Evolutionary conservation across 1,140 invertebrate genomes (phyloP).

Genomic region (Armadillidium nasatum): DNA sequence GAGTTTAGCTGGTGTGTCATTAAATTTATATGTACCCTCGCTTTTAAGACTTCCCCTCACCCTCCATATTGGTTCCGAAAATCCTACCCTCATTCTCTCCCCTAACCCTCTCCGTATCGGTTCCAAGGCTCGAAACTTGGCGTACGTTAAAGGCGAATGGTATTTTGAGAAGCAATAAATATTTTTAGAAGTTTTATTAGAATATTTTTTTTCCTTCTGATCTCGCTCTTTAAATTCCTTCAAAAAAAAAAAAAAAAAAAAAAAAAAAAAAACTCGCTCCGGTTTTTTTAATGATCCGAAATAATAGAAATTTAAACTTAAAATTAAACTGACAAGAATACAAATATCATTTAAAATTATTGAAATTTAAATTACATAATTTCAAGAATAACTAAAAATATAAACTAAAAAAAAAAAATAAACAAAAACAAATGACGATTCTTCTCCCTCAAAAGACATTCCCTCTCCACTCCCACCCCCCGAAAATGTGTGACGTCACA

Average conservation of each 20-base stretch:
- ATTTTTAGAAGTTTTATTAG: neutral
- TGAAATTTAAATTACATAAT: neutral
- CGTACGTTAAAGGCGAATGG: neutral
- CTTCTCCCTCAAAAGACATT: neutral
- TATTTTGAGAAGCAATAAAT: neutral
- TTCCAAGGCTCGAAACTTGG: neutral
- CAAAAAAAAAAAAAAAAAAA: too few relatives aligned
- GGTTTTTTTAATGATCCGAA: too few relatives aligned
- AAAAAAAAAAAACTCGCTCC: too few relatives aligned
- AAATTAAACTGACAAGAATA: neutral
- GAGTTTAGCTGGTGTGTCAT: constrained; percentile 2
- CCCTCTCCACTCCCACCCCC: neutral
- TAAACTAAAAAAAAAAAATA: neutral
- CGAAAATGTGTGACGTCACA: neutral
- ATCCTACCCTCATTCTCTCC: neutral
- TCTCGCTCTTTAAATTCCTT: too few relatives aligned
- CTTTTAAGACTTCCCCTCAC: neutral
- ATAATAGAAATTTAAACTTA: too few relatives aligned
- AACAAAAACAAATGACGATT: neutral
- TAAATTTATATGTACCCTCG: neutral
- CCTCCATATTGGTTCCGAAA: neutral
- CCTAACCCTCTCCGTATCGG: too few relatives aligned
- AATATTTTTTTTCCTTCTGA: too few relatives aligned
- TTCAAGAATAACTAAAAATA: too few relatives aligned
- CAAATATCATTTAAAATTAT: neutral